Evolutionary conservation across 2,797 vertebrate genomes (phyloP).

Genomic region (Enteromius viviparus): DNA sequence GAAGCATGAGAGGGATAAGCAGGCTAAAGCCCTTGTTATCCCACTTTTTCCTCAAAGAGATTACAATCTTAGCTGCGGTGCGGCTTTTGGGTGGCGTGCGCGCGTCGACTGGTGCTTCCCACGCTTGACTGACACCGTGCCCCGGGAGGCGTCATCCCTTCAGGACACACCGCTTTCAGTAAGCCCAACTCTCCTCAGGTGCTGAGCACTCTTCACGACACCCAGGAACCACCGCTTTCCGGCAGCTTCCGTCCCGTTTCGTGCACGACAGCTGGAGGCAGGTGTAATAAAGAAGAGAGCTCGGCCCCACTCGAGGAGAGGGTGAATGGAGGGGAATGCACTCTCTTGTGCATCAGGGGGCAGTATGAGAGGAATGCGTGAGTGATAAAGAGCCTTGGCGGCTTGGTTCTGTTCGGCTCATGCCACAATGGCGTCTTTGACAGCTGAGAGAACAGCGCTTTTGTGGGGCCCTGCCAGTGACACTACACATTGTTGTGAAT

Average conservation of each 20-base stretch:
- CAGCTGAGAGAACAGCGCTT: slow-evolving; percentile 90
- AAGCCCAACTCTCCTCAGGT: slow-evolving; percentile 69
- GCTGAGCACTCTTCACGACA: slow-evolving; percentile 65
- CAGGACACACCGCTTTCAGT: slow-evolving; percentile 65
- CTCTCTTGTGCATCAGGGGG: slow-evolving; percentile 80
- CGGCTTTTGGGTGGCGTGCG: slow-evolving; percentile 61
- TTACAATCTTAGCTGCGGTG: slow-evolving; percentile 78
- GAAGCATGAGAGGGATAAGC: slow-evolving; percentile 77
- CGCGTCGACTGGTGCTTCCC: slow-evolving; percentile 59
- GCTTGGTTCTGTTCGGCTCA: slow-evolving; percentile 81
- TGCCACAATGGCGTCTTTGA: slow-evolving; percentile 95
- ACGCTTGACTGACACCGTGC: slow-evolving; percentile 85
- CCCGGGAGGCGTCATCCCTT: slow-evolving; percentile 82
- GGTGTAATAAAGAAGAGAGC: slow-evolving; percentile 54
- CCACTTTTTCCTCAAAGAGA: slow-evolving; percentile 74
- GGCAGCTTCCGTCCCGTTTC: slow-evolving; percentile 64
- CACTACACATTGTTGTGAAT: slow-evolving; percentile 97
- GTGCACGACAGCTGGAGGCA: slow-evolving; percentile 71
- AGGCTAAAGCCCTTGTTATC: slow-evolving; percentile 86
- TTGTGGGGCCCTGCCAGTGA: slow-evolving; percentile 85
- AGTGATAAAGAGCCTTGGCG: slow-evolving; percentile 91
- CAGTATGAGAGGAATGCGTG: slow-evolving; percentile 90
- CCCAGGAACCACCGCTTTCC: slow-evolving; percentile 65
- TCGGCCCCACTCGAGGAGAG: slow-evolving; percentile 30
- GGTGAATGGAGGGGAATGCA: slow-evolving; percentile 73